These are phyloP conservation scores for Melangyna quadrimaculata DNA, from an alignment of 2,888 invertebrate species.

Conservation along the genomic window DNA sequence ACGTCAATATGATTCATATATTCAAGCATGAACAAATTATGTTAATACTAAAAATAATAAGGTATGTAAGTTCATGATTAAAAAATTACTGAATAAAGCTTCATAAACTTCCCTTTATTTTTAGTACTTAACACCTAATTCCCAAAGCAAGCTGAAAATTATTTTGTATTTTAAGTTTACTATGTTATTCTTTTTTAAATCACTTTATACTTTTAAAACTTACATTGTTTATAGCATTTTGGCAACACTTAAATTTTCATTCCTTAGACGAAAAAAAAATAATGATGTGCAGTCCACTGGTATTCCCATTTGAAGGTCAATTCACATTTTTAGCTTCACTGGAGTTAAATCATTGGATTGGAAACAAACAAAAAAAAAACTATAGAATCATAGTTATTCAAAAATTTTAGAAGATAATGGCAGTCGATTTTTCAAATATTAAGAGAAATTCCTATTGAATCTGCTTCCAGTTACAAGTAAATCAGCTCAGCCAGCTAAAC, in stretches of 20 bases:
- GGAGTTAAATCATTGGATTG: slow-evolving; percentile 1
- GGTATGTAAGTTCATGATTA: too few relatives aligned
- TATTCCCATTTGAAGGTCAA: slow-evolving; percentile 57
- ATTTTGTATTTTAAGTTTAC: too few relatives aligned
- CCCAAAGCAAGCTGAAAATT: too few relatives aligned
- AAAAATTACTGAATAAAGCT: too few relatives aligned
- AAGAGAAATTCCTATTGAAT: slow-evolving; percentile 15
- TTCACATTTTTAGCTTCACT: slow-evolving; percentile 35
- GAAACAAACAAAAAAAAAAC: neutral
- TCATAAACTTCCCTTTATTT: too few relatives aligned
- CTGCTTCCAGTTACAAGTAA: slow-evolving; percentile 34
- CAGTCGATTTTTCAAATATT: slow-evolving; percentile 29
- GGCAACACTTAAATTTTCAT: slow-evolving; percentile 7
- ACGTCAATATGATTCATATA: too few relatives aligned
- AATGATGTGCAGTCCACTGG: slow-evolving; percentile 51
- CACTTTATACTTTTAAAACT: neutral
- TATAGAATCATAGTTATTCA: neutral
- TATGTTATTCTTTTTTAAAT: too few relatives aligned
- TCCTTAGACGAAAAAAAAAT: slow-evolving; percentile 35
- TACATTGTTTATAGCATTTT: neutral
- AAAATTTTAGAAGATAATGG: slow-evolving; percentile 32
- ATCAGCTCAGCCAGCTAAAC: slow-evolving; percentile 43
- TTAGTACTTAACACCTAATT: too few relatives aligned
- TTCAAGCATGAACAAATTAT: too few relatives aligned
- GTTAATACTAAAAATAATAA: too few relatives aligned